Base-by-base conservation (phyloP, 2,888 invertebrate genomes). In the Bombyx huttoni region DNA sequence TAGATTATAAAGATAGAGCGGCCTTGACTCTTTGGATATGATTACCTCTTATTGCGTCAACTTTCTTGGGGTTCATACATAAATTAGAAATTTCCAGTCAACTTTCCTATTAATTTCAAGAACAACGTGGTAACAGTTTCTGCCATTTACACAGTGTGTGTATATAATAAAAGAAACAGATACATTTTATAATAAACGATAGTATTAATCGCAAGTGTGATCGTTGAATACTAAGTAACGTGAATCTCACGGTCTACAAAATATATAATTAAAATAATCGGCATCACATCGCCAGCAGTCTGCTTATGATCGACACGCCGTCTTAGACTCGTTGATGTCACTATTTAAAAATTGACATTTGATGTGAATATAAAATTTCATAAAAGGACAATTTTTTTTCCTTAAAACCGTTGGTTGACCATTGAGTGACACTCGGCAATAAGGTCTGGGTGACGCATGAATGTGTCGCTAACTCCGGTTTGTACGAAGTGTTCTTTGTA, bases 391-490 rank as follows among this genome's bases (percentile, higher is more conserved):
- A 65, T 72, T 71, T 24, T 67, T 73, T 67, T 65, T 58, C 59
- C 61, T 60, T 67, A 72, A 73, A 76, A 78, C 78, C 73, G 73
- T 81, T 70, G 72, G 73, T 63, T 84, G 85, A 83, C 81, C 82
- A 77, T 80, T 83, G 84, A 84, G 75, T 85, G 86, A 83, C 84
- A 56, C 68, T 63, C 64, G 70, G 63, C 66, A 67, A 66, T 63
- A 65, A 58, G 64, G 68, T 73, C 47, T 14, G n/a, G n/a, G 24
- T 12, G 48, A 48, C 24, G 73, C 72, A 70, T 79, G 72, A 77
- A 75, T 67, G 63, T 64, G 64, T 64, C 63, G 72, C 70, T 70
- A 70, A 71, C 65, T 70, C 63, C 64, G 70, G 65, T 69, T 74
- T 70, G 67, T 70, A 69, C 71, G 70, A 73, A 73, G 73, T 70